These are phyloP conservation scores for Oxystoma pomonae DNA, from an alignment of 2,888 invertebrate genomes.

Conservation along the genomic window DNA sequence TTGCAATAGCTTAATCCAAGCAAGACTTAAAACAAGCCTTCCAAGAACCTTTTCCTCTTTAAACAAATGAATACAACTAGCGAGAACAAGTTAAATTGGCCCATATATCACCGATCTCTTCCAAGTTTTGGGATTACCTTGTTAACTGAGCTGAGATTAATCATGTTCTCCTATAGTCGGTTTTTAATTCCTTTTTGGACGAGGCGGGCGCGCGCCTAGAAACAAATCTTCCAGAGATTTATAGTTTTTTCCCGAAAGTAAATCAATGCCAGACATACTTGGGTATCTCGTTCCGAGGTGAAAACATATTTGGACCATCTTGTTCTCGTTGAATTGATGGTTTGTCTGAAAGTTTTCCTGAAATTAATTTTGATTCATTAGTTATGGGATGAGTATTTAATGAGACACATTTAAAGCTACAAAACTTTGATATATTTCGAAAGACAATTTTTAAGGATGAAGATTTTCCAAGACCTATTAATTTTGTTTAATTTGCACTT, in stretches of 20 bases:
- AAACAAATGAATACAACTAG: constrained; percentile 49
- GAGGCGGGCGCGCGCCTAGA: not conserved
- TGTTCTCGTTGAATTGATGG: not conserved
- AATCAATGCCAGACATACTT: not conserved
- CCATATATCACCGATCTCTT: constrained; percentile 44
- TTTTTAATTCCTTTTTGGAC: constrained; percentile 42
- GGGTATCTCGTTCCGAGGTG: not conserved
- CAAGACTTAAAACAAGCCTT: no score
- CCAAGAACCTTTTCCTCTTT: not conserved
- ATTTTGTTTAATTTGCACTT: no score
- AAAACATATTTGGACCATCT: not conserved
- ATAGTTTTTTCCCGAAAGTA: not conserved
- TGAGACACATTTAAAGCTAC: no score
- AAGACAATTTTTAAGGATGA: no score
- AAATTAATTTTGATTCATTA: no score
- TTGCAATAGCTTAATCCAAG: no score
- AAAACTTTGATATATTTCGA: no score
- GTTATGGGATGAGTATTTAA: no score
- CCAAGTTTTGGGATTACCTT: not conserved
- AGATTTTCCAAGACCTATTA: no score
- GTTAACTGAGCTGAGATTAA: constrained; percentile 37
- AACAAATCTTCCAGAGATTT: not conserved
- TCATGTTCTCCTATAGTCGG: constrained; percentile 34
- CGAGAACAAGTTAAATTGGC: constrained; percentile 49
- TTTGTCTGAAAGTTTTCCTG: no score